Conservation (phyloP, 1,140 invertebrate genomes). For the Drosophila sp. region DNA sequence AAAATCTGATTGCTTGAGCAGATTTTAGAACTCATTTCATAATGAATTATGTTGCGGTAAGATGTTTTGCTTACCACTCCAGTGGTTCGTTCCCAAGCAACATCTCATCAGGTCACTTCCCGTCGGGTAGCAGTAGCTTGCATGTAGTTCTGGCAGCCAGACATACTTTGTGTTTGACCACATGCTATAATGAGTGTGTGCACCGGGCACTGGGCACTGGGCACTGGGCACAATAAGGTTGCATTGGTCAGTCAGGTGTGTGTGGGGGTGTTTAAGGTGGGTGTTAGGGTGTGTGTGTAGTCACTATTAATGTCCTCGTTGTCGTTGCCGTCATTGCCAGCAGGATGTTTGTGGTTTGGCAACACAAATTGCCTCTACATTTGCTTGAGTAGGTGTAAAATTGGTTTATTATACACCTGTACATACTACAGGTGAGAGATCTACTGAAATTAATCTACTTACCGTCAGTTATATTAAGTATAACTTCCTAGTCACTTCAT, state of each 20-base stretch:
- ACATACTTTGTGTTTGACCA: slow-evolving; percentile 73
- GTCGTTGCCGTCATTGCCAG: slow-evolving; percentile 17
- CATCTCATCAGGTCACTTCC: slow-evolving; percentile 11
- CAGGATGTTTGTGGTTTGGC: slow-evolving; percentile 44
- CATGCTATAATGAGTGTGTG: slow-evolving; percentile 66
- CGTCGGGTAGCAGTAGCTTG: background rate
- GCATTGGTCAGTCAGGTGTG: slow-evolving; percentile 21
- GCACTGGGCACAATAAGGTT: slow-evolving; percentile 41
- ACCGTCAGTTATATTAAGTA: too few species aligned
- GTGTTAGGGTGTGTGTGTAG: slow-evolving; percentile 24
- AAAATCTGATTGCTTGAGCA: background rate
- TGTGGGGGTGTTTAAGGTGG: slow-evolving; percentile 8
- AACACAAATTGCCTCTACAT: slow-evolving; percentile 22
- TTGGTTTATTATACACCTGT: slow-evolving; percentile 25
- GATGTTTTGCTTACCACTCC: background rate
- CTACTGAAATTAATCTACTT: background rate
- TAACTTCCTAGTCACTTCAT: too few species aligned
- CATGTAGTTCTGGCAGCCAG: slow-evolving; percentile 13
- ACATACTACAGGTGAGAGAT: slow-evolving; percentile 18
- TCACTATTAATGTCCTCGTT: slow-evolving; percentile 7
- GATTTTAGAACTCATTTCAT: slow-evolving; percentile 6
- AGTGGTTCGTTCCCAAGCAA: background rate
- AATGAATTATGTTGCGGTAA: background rate
- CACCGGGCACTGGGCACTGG: slow-evolving; percentile 14
- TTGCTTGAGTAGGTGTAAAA: slow-evolving; percentile 44